phyloP scores from a whole-genome alignment of 2,113 vertebrate species.

The Onychostruthus taczanowskii region DNA sequence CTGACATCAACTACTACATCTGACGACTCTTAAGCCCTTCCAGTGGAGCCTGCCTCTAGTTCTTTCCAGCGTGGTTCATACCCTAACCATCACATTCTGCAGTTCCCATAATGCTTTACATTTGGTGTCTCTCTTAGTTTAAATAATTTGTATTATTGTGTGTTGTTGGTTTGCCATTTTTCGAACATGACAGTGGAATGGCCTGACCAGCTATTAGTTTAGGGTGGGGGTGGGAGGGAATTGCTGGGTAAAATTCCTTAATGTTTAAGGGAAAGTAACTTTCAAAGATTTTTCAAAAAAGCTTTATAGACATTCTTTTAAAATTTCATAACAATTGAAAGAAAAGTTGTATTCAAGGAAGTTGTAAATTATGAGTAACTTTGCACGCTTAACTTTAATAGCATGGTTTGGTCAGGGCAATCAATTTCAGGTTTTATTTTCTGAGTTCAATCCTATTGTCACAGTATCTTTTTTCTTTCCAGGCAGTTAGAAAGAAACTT shows the following conservation, averaged over 20 bases:
- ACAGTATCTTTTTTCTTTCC: conserved; percentile 31
- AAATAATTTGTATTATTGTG: conserved; percentile 56
- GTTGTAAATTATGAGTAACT: conserved; percentile 80
- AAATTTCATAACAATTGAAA: conserved; percentile 79
- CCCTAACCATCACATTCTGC: conserved; percentile 63
- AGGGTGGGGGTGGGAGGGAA: conserved; percentile 78
- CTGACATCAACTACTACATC: conserved; percentile 66
- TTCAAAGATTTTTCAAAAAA: conserved; percentile 83
- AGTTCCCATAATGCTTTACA: conserved; percentile 62
- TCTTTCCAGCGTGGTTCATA: conserved; percentile 45
- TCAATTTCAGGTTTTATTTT: conserved; percentile 59
- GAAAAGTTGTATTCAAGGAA: conserved; percentile 82
- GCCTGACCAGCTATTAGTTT: conserved; percentile 83
- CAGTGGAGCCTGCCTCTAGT: conserved; percentile 58
- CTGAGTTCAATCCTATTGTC: conserved; percentile 69
- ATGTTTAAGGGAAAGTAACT: conserved; percentile 97
- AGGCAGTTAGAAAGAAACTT: conserved; percentile 64
- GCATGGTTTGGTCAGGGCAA: conserved; percentile 86
- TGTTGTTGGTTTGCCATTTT: conserved; percentile 71
- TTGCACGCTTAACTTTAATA: conserved; percentile 89
- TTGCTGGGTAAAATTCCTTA: conserved; percentile 91
- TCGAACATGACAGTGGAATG: conserved; percentile 71
- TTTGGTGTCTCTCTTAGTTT: conserved; percentile 69
- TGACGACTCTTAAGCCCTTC: conserved; percentile 60
- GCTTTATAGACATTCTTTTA: conserved; percentile 88